Conservation (phyloP, 2,888 invertebrate genomes). For the Liopterus haemorrhoidalis region DNA sequence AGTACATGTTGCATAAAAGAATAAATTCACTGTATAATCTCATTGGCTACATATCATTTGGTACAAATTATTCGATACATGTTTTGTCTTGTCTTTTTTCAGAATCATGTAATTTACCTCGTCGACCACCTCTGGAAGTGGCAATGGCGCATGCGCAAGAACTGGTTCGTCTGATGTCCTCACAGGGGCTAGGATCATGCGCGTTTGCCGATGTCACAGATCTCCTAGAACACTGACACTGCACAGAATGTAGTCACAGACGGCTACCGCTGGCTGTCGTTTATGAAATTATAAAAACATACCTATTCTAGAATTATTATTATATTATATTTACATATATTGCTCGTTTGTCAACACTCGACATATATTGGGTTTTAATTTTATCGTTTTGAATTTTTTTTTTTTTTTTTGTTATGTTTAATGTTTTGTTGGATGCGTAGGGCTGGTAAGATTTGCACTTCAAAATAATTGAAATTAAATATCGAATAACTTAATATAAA, state of each 20-base stretch:
- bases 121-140: conserved; percentile 88
- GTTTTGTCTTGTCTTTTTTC: no score
- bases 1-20: no score
- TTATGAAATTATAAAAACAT: conserved; percentile 18
- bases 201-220: conserved; percentile 90
- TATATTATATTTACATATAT: neutral
- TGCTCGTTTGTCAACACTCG: neutral
- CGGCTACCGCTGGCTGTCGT: conserved; percentile 18
- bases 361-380: neutral
- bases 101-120: conserved; percentile 88
- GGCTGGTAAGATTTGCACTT: no score
- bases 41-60: conserved; percentile 13
- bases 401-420: conserved; percentile 4
- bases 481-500: no score
- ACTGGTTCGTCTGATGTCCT: conserved; percentile 84
- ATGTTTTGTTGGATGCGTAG: no score
- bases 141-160: conserved; percentile 86
- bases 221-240: conserved; percentile 64
- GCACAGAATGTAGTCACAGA: conserved; percentile 33
- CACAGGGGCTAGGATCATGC: conserved; percentile 83
- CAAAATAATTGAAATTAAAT: no score
- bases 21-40: no score
- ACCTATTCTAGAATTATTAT: conserved; percentile 11
- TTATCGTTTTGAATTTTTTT: neutral
- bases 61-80: no score